Percentiles rank a stretch among this genome's conserved stretches.
phyloP scores from a whole-genome alignment of 2,113 vertebrate genomes.

The rat (Rattus norvegicus) region GRCr8 NC_086035.1:13472001-13472500 shows the following conservation, averaged over 20 bases:
- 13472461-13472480: neutral
- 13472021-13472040: neutral
- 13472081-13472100: neutral
- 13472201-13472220: rapidly evolving
- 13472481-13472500: neutral
- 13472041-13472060: neutral
- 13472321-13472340: neutral
- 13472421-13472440: neutral
- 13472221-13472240: neutral
- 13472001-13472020: neutral
- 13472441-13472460: neutral
- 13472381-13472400: neutral
- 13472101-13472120: rapidly evolving
- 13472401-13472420: neutral
- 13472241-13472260: no score
- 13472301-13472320: neutral
- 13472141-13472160: no score
- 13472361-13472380: neutral
- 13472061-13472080: neutral
- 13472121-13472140: neutral
- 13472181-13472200: neutral
- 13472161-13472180: no score
- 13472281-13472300: neutral
- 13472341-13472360: neutral
- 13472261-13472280: rapidly evolving